A percentile compares a stretch with the other conserved stretches of the same genome.
Conservation (phyloP, 1,140 invertebrate species). For the Nymphalis io region DNA sequence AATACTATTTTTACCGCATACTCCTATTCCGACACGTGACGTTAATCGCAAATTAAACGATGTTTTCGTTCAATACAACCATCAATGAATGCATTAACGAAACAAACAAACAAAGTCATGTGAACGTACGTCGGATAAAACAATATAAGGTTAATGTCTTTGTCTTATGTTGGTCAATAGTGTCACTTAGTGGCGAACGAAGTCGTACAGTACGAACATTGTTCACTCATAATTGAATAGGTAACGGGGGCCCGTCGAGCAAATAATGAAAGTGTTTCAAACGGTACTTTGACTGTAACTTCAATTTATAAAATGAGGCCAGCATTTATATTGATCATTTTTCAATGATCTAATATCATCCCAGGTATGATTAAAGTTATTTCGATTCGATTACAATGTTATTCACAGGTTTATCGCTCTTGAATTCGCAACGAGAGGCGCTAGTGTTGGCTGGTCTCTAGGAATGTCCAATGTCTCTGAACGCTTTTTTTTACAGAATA, state of each 20-base stretch:
- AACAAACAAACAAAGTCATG: background rate
- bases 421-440: no score
- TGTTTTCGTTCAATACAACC: background rate
- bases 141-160: conserved; percentile 9
- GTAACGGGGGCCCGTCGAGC: conserved; percentile 44
- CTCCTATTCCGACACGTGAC: background rate
- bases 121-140: background rate
- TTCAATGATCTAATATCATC: background rate
- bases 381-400: no score
- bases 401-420: no score
- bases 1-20: background rate
- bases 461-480: no score
- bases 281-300: conserved; percentile 60
- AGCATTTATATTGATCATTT: background rate
- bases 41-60: conserved; percentile 1
- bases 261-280: conserved; percentile 50
- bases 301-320: conserved; percentile 53
- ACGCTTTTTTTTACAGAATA: no score
- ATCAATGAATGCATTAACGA: background rate
- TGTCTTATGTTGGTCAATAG: conserved; percentile 3
- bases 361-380: background rate
- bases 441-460: no score
- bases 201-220: background rate
- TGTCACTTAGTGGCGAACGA: background rate
- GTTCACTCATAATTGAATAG: conserved; percentile 29